Conservation (phyloP, 2,888 invertebrate species). For the Synergus umbraculus region DNA sequence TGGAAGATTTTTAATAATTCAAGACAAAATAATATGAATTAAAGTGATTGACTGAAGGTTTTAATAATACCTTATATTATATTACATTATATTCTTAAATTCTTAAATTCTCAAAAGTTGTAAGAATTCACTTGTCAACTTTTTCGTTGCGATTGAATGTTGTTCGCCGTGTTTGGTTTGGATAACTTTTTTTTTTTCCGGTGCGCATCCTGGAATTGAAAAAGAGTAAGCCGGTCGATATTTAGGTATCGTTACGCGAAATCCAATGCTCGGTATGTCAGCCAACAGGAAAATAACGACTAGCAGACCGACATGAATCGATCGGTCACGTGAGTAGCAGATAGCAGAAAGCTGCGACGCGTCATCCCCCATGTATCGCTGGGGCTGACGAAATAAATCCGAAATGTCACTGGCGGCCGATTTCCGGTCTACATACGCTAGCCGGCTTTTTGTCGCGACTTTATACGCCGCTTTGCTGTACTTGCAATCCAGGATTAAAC, state of each 20-base stretch:
- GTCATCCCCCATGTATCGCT: conserved; percentile 34
- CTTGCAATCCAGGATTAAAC: conserved; percentile 33
- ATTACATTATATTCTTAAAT: too few species aligned
- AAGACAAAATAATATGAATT: too few species aligned
- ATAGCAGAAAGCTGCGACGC: conserved; percentile 34
- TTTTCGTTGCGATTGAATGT: conserved; percentile 23
- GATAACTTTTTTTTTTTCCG: conserved; percentile 13
- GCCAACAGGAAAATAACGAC: conserved; percentile 30
- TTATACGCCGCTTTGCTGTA: conserved; percentile 21
- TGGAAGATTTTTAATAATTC: too few species aligned
- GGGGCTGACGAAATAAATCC: conserved; percentile 34
- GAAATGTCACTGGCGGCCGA: conserved; percentile 39
- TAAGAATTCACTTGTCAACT: background rate
- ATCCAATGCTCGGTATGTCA: conserved; percentile 39
- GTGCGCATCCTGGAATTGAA: conserved; percentile 1
- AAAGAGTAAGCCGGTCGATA: conserved; percentile 27
- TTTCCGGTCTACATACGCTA: conserved; percentile 23
- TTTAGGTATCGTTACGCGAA: conserved; percentile 39
- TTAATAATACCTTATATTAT: too few species aligned
- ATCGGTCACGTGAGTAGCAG: conserved; percentile 39
- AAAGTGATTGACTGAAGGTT: too few species aligned
- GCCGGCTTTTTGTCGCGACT: conserved; percentile 18
- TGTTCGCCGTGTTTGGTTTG: conserved; percentile 5
- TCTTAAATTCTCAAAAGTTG: conserved; percentile 21
- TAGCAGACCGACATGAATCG: conserved; percentile 37